Evolutionary conservation across 2,113 vertebrate species (phyloP).

Genomic region (Saguinus imperator): DNA sequence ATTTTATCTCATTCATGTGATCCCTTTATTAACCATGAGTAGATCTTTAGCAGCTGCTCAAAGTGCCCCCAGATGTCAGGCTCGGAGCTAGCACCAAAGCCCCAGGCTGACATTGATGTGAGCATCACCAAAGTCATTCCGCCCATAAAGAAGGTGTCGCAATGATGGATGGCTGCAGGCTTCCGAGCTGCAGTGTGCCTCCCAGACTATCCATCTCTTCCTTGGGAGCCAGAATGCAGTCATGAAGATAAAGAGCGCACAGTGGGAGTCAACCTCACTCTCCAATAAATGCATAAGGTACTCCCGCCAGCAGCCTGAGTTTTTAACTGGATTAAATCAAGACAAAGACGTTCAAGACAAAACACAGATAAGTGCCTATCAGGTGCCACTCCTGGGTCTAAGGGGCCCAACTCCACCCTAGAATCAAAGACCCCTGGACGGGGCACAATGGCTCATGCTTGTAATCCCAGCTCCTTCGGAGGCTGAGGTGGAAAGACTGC

Average conservation of each 20-base stretch:
- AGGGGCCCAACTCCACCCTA: not conserved
- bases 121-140: slow-evolving; percentile 47
- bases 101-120: not conserved
- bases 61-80: not conserved
- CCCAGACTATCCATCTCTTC: slow-evolving; percentile 46
- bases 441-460: no score
- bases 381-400: not conserved
- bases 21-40: not conserved
- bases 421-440: not conserved
- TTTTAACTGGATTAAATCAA: not conserved
- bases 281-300: accelerated
- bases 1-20: not conserved
- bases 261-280: not conserved
- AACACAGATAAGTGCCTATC: not conserved
- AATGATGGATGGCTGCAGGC: slow-evolving; percentile 52
- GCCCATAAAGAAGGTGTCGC: slow-evolving; percentile 21
- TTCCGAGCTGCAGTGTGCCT: not conserved
- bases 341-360: not conserved
- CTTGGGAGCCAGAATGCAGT: not conserved
- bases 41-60: not conserved
- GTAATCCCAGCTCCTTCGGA: no score
- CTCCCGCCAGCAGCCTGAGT: not conserved
- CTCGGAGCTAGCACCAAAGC: not conserved
- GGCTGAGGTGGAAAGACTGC: no score
- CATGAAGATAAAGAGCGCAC: not conserved